A percentile compares a stretch with the other conserved stretches of the same genome.
phyloP scores from a whole-genome alignment of 2,113 vertebrate species.

The Indicator indicator region DNA sequence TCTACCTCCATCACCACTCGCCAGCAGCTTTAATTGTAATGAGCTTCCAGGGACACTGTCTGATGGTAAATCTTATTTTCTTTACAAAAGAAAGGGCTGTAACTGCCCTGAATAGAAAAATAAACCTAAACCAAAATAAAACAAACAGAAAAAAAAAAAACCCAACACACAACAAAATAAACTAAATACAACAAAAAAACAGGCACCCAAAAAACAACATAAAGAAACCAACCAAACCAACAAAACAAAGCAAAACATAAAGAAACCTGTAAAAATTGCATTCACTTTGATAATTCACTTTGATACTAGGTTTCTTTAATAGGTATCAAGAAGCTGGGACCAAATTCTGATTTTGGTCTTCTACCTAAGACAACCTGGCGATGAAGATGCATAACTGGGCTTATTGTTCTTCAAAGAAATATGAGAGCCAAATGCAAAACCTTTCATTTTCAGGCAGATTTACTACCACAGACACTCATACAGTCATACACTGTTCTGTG shows the following conservation, averaged over 20 bases:
- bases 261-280: background rate
- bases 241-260: too few relatives aligned
- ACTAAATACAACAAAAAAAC: too few relatives aligned
- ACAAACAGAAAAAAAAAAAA: too few relatives aligned
- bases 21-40: background rate
- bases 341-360: background rate
- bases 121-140: too few relatives aligned
- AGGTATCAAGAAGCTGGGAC: background rate
- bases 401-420: background rate
- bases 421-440: background rate
- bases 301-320: background rate
- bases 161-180: too few relatives aligned
- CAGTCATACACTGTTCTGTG: background rate
- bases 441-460: background rate
- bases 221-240: too few relatives aligned
- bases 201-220: too few relatives aligned
- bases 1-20: background rate
- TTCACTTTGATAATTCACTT: background rate
- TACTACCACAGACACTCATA: background rate
- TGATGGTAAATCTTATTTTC: background rate
- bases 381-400: background rate
- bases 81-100: background rate
- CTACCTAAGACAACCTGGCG: background rate
- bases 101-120: background rate
- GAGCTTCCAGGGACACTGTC: background rate